A percentile compares a stretch with the other conserved stretches of the same genome.
phyloP scores from a whole-genome alignment of 2,797 vertebrate species.

The Eremophila alpestris region DNA sequence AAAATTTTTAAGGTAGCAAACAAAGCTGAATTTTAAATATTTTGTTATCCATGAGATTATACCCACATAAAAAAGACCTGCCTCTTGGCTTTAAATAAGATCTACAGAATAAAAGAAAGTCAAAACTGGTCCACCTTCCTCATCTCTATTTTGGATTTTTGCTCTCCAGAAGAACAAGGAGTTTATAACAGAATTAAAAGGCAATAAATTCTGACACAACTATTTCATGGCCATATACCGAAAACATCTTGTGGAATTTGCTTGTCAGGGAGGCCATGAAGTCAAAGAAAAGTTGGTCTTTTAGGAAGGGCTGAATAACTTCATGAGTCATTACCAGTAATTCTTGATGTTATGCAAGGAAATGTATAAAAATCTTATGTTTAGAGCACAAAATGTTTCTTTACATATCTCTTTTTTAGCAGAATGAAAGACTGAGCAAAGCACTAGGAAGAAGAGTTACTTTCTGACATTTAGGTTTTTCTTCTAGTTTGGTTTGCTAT shows the following conservation, averaged over 20 bases:
- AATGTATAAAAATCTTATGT: not conserved
- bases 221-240: not conserved
- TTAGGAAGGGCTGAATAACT: constrained; percentile 34
- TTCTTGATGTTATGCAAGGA: not conserved
- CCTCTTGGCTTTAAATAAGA: not conserved
- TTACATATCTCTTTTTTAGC: not conserved
- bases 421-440: not conserved
- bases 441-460: not conserved
- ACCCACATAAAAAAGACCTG: not conserved
- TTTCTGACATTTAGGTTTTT: not conserved
- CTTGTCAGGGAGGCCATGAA: not conserved
- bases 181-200: constrained; percentile 2
- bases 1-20: constrained; percentile 6
- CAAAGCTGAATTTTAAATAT: not conserved
- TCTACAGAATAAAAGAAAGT: not conserved
- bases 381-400: not conserved
- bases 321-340: constrained; percentile 30
- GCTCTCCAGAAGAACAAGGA: not conserved
- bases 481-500: not conserved
- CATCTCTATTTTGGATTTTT: not conserved
- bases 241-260: constrained; percentile 27
- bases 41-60: not conserved
- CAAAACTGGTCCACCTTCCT: not conserved
- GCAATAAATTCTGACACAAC: not conserved
- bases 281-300: constrained; percentile 25